Percentiles rank a stretch among this genome's conserved stretches.
Evolutionary conservation across 2,888 invertebrate species (phyloP).

Genomic region (Operophtera brumata): DNA sequence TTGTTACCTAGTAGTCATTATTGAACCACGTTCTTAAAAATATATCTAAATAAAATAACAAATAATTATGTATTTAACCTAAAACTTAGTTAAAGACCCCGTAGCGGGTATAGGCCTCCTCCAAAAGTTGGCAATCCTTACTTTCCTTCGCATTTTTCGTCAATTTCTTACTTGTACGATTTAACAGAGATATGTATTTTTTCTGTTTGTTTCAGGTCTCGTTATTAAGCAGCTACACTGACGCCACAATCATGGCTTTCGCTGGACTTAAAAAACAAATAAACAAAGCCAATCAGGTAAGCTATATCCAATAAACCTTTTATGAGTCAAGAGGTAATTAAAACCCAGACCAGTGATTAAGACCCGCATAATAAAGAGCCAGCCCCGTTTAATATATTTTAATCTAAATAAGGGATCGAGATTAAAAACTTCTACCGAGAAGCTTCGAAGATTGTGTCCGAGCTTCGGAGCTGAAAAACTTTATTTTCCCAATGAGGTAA

Average conservation of each 20-base stretch:
- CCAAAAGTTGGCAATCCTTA: too few species aligned
- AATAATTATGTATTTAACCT: too few species aligned
- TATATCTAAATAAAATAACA: too few species aligned
- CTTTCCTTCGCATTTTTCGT: too few species aligned
- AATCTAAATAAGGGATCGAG: constrained; percentile 36
- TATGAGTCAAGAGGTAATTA: constrained; percentile 27
- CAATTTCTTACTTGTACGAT: not conserved
- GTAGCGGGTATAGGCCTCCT: too few species aligned
- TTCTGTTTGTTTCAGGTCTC: constrained; percentile 50
- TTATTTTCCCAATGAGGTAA: constrained; percentile 29
- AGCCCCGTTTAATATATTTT: constrained; percentile 23
- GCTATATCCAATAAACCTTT: constrained; percentile 36
- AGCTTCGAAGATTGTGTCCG: constrained; percentile 40
- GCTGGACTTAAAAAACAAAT: constrained; percentile 99
- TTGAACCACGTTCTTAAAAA: too few species aligned
- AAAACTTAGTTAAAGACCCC: too few species aligned
- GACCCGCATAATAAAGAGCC: constrained; percentile 27
- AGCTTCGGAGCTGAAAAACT: constrained; percentile 35
- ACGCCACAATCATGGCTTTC: constrained; percentile 91
- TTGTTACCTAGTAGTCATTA: too few species aligned
- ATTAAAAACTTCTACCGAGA: constrained; percentile 50
- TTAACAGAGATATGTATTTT: not conserved
- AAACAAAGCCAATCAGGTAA: constrained; percentile 99
- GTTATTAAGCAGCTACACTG: constrained; percentile 39
- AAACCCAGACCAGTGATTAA: constrained; percentile 29